phyloP scores from a whole-genome alignment of 1,140 invertebrate species.

The Drosophila lowei region DNA sequence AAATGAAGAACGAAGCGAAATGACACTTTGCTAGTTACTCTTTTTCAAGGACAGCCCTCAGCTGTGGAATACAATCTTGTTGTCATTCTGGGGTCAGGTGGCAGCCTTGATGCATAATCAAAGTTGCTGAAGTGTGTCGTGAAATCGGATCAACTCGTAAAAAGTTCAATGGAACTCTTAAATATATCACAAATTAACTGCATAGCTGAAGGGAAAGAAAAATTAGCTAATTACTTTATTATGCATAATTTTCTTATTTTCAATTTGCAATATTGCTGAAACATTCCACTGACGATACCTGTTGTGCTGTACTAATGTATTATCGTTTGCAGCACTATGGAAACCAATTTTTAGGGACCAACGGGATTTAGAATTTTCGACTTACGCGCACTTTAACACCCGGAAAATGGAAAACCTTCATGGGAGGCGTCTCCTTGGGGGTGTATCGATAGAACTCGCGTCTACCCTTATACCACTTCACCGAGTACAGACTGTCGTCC shows the following conservation, averaged over 20 bases:
- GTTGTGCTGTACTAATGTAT: too few species aligned
- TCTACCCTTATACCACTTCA: conserved; percentile 93
- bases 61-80: conserved; percentile 1
- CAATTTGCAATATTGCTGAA: too few species aligned
- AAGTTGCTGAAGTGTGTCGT: too few species aligned
- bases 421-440: conserved; percentile 88
- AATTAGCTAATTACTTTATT: too few species aligned
- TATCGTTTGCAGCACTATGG: too few species aligned
- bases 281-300: too few species aligned
- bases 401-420: conserved; percentile 89
- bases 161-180: too few species aligned
- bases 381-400: conserved; percentile 91
- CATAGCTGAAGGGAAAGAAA: too few species aligned
- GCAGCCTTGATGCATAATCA: neutral
- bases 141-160: too few species aligned
- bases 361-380: neutral
- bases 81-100: neutral
- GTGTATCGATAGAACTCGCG: conserved; percentile 91
- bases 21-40: conserved; percentile 9
- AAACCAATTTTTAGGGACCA: too few species aligned
- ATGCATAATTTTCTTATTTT: too few species aligned
- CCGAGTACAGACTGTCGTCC: conserved; percentile 89
- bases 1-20: conserved; percentile 3
- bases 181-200: too few species aligned
- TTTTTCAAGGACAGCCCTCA: neutral